These are phyloP conservation scores for Drosophila trapezifrons DNA, from an alignment of 1,140 invertebrate genomes.

Conservation along the genomic window DNA sequence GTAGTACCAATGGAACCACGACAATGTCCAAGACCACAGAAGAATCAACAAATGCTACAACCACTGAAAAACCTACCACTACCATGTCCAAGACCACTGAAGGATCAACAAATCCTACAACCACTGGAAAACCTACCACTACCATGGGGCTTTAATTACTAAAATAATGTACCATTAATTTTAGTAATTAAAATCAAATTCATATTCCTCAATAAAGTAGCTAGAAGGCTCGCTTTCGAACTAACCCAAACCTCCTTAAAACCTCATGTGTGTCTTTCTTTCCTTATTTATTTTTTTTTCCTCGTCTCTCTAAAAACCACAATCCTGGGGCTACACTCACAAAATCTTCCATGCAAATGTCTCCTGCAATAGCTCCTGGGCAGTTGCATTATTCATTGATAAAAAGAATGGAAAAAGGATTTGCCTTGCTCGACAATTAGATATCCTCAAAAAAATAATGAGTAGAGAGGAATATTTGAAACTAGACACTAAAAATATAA, in stretches of 20 bases:
- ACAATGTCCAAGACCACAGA: too few species aligned
- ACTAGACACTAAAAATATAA: neutral
- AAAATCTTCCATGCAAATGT: slow-evolving; percentile 39
- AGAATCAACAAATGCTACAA: too few species aligned
- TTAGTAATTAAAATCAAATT: neutral
- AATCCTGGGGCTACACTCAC: slow-evolving; percentile 37
- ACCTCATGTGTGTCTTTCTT: neutral
- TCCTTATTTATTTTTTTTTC: neutral
- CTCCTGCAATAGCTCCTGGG: slow-evolving; percentile 25
- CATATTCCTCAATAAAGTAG: neutral
- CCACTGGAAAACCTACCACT: too few species aligned
- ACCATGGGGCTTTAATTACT: too few species aligned
- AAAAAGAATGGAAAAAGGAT: neutral
- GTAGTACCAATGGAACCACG: too few species aligned
- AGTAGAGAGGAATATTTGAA: too few species aligned
- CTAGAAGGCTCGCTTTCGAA: neutral
- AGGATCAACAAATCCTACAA: too few species aligned
- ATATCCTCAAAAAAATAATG: slow-evolving; percentile 8
- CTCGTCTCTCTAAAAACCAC: slow-evolving; percentile 23
- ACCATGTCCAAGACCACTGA: too few species aligned
- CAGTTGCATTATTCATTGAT: slow-evolving; percentile 52
- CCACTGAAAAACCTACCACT: too few species aligned
- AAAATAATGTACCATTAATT: too few species aligned
- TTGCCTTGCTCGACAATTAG: neutral
- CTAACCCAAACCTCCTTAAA: neutral